phyloP scores from a whole-genome alignment of 2,888 invertebrate genomes.

The Octonoba sinensis region DNA sequence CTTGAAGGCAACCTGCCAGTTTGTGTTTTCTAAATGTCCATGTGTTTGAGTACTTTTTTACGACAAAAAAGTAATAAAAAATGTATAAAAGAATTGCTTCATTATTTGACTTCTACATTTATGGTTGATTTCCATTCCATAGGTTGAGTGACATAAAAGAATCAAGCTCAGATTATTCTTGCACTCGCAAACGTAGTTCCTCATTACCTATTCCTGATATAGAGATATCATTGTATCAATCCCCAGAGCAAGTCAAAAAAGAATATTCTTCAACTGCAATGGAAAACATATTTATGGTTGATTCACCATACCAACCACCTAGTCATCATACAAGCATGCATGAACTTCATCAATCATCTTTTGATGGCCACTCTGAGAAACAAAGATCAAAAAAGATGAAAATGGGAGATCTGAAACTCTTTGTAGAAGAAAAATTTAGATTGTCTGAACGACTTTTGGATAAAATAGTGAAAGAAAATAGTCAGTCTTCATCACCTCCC shows the following conservation, averaged over 20 bases:
- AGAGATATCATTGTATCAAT: constrained; percentile 78
- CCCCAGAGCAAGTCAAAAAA: constrained; percentile 65
- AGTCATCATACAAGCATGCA: constrained; percentile 65
- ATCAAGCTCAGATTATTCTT: constrained; percentile 82
- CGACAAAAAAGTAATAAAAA: too few relatives aligned
- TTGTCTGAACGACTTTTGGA: constrained; percentile 60
- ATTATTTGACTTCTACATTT: too few relatives aligned
- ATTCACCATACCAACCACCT: constrained; percentile 56
- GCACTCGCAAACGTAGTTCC: constrained; percentile 88
- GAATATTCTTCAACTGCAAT: constrained; percentile 38
- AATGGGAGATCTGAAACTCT: constrained; percentile 61
- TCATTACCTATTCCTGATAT: constrained; percentile 94
- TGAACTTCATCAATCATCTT: constrained; percentile 65
- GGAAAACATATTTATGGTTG: constrained; percentile 59
- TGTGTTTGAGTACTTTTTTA: too few relatives aligned
- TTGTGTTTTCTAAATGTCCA: too few relatives aligned
- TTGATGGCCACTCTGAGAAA: constrained; percentile 62
- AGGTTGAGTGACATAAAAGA: constrained; percentile 90
- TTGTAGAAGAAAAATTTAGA: constrained; percentile 65
- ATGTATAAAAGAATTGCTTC: too few relatives aligned
- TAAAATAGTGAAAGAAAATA: constrained; percentile 51
- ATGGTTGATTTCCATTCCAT: constrained; percentile 64
- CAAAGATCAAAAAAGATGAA: constrained; percentile 59
- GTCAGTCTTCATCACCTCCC: constrained; percentile 31
- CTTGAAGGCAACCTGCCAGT: too few relatives aligned